Base-by-base conservation (phyloP, 2,888 invertebrate genomes). In the Scaptomyza polygonia region DNA sequence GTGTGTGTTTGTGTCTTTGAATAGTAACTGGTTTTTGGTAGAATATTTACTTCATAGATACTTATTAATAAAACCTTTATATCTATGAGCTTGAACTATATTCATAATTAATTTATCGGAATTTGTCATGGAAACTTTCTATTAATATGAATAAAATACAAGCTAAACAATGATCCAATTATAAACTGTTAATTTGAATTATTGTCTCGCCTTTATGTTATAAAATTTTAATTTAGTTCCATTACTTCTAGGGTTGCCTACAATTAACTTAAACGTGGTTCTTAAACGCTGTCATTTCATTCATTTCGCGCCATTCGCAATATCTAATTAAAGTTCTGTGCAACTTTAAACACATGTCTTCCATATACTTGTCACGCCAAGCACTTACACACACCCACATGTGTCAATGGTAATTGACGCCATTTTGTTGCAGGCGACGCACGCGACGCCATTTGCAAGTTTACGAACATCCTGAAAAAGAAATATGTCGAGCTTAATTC, bases 401-500 rank as follows among this genome's bases (percentile, higher is more conserved):
- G 72, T 72, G 69, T 72, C 40, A 86, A 76, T 61, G 42, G 83
- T 76, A 68, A 81, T 81, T 83, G 64, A 59, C 39, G 66, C 68
- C 77, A 83, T 86, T 77, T 74, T 77, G 66, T 52, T 51, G 67
- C 42, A 11, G 56, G 27, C 32, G 56, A 21, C 32, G 32, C 65
- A 59, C 42, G 68, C 66, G 59, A 58, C 59, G 67, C 83, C 62
- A 75, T 47, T 47, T 34, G 32, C 14, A 16, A 49, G 48, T 59
- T 67, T 29, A 45, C 32, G 43, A 43, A 74, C 36, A 54, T 45
- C 44, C 49, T 54, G 39, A 9, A 9, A 16, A 55, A 59, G 67
- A 64, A 79, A 72, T 72, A 69, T 75, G 72, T 64, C 45, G 54
- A 55, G 61, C 49, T 74, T 72, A 77, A 83, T 79, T 83, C 72